Evolutionary conservation across 2,888 invertebrate genomes (phyloP), one percentile per base, ranked within the genome.

Genomic region (Actias luna): DNA sequence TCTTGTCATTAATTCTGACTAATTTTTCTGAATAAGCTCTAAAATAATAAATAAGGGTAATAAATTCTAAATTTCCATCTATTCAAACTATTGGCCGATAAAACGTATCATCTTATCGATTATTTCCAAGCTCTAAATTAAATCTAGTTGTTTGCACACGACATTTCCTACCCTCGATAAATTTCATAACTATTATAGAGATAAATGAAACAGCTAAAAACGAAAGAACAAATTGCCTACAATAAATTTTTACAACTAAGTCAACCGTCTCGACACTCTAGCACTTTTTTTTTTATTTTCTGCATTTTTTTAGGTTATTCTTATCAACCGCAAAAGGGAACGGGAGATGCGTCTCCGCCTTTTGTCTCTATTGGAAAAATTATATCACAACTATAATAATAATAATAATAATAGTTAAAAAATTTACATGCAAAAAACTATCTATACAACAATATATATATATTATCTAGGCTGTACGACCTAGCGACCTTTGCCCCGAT

Each of bases 351-450:
- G 18, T 2, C n/a, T 16, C n/a, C 29, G 16, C 46, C 22, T 0
- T 29, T n/a, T 29, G 5, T 29, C 27, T 55, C 29, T 55, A 29
- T 55, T 29, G 5, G 14, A 29, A 29, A 18, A 18, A 18, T 18
- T 12, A 55, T 55, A 55, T 55, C 55, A 55, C 55, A 55, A 55
- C 55, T 55, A 55, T 16, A 29, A 27, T 55, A 55, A 16, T 55
- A 55, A 55, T 55, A 52, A 25, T 25, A 22, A 46, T 46, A 46
- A 46, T 16, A 18, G n/a, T 50, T 5, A 25, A 50, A 52, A 52
- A 55, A 55, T 29, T 55, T 29, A 71, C 67, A 76, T 65, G 29
- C 61, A 68, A 65, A 65, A 66, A 63, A 64, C 5, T 27, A 29
- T 50, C 12, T 50, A 50, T 50, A 22, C 25, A 50, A 50, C 46